Percentiles rank a stretch among this genome's conserved stretches.
Conservation (phyloP, 2,888 invertebrate species). For the Cinara cedri region DNA sequence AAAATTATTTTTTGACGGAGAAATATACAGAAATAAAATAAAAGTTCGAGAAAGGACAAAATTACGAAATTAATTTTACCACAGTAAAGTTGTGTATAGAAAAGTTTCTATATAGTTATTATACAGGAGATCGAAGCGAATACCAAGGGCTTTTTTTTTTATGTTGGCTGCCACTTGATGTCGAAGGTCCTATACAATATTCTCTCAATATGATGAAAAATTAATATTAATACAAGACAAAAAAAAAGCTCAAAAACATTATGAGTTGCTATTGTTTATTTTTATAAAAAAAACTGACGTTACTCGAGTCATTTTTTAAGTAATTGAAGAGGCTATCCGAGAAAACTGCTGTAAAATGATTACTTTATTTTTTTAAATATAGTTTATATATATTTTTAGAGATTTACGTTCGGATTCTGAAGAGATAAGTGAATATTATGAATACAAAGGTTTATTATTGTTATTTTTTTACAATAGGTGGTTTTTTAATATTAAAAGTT, state of each 20-base stretch:
- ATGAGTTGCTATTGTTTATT: not conserved
- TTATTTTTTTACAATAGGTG: no score
- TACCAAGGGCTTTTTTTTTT: slow-evolving; percentile 28
- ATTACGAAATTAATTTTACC: slow-evolving; percentile 30
- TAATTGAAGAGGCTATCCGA: not conserved
- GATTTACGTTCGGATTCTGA: no score
- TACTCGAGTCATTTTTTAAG: not conserved
- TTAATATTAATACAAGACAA: slow-evolving; percentile 13
- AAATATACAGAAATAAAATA: not conserved
- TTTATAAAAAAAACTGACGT: not conserved
- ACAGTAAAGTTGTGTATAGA: slow-evolving; percentile 27
- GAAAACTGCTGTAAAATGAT: not conserved
- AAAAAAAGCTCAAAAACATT: not conserved
- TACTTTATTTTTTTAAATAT: not conserved
- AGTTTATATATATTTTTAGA: no score
- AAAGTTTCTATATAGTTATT: slow-evolving; percentile 28
- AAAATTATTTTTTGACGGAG: not conserved
- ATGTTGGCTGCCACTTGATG: slow-evolving; percentile 37
- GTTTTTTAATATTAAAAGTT: no score
- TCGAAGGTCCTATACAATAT: slow-evolving; percentile 5
- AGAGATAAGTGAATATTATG: no score
- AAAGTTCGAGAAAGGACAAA: not conserved
- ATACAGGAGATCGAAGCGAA: slow-evolving; percentile 19
- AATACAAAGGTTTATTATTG: no score
- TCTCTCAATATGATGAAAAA: slow-evolving; percentile 16